Percentiles rank a stretch among this genome's conserved stretches.
These are phyloP conservation scores for Xyrauchen texanus DNA, from an alignment of 2,113 vertebrate genomes.

Conservation along the genomic window DNA sequence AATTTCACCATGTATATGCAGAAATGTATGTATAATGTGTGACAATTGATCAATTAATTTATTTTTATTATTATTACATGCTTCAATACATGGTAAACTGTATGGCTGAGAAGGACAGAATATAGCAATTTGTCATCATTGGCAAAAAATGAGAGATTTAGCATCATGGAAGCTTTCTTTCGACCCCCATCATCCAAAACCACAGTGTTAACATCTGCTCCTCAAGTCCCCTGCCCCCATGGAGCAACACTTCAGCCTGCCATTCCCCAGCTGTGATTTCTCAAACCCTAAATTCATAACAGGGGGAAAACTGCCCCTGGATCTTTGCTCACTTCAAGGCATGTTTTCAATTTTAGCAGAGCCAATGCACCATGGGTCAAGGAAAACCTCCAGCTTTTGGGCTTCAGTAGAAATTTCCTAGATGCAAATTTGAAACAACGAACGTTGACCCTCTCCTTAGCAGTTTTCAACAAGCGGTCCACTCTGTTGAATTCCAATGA, in stretches of 20 bases:
- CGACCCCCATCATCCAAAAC: conserved; percentile 4
- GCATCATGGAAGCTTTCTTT: not conserved
- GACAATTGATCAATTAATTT: too few species aligned
- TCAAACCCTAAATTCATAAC: conserved; percentile 22
- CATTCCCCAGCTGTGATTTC: conserved; percentile 39
- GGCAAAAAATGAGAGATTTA: not conserved
- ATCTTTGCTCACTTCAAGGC: conserved; percentile 20
- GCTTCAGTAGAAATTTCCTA: conserved; percentile 21
- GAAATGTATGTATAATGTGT: too few species aligned
- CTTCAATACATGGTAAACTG: not conserved
- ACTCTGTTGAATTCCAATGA: conserved; percentile 5
- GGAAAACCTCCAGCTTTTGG: conserved; percentile 35
- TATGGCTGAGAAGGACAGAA: too few species aligned
- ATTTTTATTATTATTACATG: too few species aligned
- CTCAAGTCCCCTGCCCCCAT: conserved; percentile 10
- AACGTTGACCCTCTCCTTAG: conserved; percentile 7
- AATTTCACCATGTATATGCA: too few species aligned
- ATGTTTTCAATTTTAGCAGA: conserved; percentile 36
- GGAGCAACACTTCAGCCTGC: conserved; percentile 16
- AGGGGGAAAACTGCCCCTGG: conserved; percentile 15
- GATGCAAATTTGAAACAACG: conserved; percentile 27
- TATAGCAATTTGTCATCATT: not conserved
- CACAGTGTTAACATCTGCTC: conserved; percentile 1
- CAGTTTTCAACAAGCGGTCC: conserved; percentile 24
- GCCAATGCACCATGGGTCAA: conserved; percentile 33